Evolutionary conservation across 2,797 vertebrate species (phyloP).

Genomic region (Poeciliopsis infans): DNA sequence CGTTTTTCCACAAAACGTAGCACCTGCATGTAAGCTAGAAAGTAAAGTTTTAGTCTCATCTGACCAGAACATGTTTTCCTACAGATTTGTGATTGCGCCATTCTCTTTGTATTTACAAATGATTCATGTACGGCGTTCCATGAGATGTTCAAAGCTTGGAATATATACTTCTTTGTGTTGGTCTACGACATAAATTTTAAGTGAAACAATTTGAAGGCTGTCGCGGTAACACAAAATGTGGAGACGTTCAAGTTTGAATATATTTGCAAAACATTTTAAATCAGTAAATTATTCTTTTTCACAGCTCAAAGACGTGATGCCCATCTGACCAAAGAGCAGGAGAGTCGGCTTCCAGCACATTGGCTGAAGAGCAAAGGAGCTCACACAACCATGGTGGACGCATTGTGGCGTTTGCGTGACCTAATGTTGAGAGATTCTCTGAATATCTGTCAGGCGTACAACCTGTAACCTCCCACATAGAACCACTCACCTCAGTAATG

Average conservation of each 20-base stretch:
- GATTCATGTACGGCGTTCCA: no score
- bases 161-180: background rate
- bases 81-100: background rate
- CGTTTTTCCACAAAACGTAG: background rate
- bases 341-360: conserved; percentile 93
- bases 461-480: conserved; percentile 88
- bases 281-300: conserved; percentile 28
- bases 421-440: conserved; percentile 97
- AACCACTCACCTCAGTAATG: conserved; percentile 67
- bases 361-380: conserved; percentile 99
- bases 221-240: background rate
- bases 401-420: conserved; percentile 95
- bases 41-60: background rate
- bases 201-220: no score
- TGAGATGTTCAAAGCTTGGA: background rate
- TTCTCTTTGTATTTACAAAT: background rate
- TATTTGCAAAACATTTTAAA: background rate
- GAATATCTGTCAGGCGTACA: conserved; percentile 95
- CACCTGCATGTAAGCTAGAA: background rate
- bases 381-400: conserved; percentile 97
- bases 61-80: background rate
- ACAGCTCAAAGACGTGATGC: conserved; percentile 91
- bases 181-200: background rate
- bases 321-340: conserved; percentile 95
- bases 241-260: background rate